Conservation (phyloP, 2,113 vertebrate species). For the Mixornis gularis region DNA sequence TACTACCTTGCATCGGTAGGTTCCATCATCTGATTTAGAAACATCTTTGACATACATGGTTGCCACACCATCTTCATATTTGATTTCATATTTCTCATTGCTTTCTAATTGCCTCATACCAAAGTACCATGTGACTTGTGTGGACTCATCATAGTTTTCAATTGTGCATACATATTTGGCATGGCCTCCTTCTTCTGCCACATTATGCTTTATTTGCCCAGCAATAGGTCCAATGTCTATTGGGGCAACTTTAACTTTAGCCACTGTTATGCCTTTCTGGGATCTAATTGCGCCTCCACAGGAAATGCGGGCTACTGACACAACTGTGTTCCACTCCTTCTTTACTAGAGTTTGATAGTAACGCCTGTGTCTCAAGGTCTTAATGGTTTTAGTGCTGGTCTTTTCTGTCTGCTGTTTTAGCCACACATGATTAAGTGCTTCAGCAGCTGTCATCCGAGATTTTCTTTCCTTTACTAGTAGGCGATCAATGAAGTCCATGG, state of each 20-base stretch:
- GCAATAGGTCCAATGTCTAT: conserved; percentile 92
- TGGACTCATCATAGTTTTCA: conserved; percentile 93
- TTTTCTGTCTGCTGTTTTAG: conserved; percentile 83
- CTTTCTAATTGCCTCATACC: conserved; percentile 93
- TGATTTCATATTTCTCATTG: conserved; percentile 89
- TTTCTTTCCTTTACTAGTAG: conserved; percentile 93
- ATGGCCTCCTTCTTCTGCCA: conserved; percentile 82
- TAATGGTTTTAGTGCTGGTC: conserved; percentile 84
- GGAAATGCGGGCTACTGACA: conserved; percentile 91
- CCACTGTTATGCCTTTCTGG: conserved; percentile 86
- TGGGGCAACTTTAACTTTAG: conserved; percentile 94
- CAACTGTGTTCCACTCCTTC: conserved; percentile 91
- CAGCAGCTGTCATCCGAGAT: conserved; percentile 91
- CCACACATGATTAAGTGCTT: conserved; percentile 89
- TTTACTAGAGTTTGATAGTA: conserved; percentile 90
- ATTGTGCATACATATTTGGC: conserved; percentile 88
- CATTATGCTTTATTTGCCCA: conserved; percentile 84
- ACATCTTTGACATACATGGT: conserved; percentile 87
- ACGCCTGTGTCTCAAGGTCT: conserved; percentile 86
- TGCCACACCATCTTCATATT: conserved; percentile 90
- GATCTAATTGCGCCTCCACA: conserved; percentile 88
- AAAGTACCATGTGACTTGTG: conserved; percentile 95
- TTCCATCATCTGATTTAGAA: conserved; percentile 89
- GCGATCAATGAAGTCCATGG: conserved; percentile 93
- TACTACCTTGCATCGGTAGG: conserved; percentile 92